These are phyloP conservation scores for Copsychus sechellarum DNA, from an alignment of 2,113 vertebrate species.

Conservation along the genomic window DNA sequence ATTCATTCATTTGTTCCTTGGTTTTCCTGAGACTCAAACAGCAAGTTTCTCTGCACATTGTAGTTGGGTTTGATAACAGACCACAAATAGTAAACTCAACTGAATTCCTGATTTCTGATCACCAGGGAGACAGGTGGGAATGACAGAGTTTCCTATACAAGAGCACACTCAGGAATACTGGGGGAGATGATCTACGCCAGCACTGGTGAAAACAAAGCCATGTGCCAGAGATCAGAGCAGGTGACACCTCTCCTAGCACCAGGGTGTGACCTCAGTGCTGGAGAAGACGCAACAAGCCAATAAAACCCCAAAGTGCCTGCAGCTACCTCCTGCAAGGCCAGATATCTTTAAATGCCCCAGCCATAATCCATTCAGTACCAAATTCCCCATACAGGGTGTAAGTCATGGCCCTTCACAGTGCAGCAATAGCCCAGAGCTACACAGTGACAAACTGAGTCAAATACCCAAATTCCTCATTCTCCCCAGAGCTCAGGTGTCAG, in stretches of 20 bases:
- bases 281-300: fast-evolving
- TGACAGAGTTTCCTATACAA: not conserved
- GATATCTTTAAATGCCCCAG: no score
- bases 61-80: not conserved
- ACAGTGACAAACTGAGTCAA: not conserved
- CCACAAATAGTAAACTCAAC: not conserved
- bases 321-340: not conserved
- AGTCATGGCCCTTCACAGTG: not conserved
- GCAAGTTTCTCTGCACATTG: not conserved
- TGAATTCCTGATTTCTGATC: not conserved
- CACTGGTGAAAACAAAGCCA: not conserved
- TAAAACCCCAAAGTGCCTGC: not conserved
- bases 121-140: not conserved
- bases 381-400: not conserved
- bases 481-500: not conserved
- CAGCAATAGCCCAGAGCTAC: not conserved
- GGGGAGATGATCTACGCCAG: not conserved
- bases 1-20: not conserved
- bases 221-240: not conserved
- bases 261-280: not conserved
- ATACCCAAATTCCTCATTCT: not conserved
- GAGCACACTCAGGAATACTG: not conserved
- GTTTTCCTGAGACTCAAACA: not conserved
- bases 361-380: not conserved
- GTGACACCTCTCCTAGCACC: not conserved